Base-by-base conservation (phyloP, 1,140 invertebrate species). In the Aplysia californica region DNA sequence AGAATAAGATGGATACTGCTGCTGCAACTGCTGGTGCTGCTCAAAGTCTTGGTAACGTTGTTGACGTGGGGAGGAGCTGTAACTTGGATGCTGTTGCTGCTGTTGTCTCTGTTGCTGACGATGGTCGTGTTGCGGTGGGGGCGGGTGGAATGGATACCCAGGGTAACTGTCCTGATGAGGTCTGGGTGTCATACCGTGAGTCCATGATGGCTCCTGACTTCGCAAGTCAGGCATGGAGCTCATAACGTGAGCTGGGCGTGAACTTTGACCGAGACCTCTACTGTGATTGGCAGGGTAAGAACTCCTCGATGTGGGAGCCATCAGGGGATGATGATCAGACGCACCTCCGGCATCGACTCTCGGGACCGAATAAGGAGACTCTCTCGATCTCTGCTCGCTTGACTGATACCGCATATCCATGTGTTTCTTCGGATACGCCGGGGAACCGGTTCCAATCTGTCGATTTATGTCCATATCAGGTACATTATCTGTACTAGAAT, bases 171-270 rank as follows among this genome's bases (percentile, higher is more conserved):
- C 44, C n/a, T 50, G 44, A 50, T 50, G 44, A 15, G n/a, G 44
- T 50, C n/a, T 10, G 10, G 44, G n/a, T 15, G 10, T 50, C n/a
- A n/a, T n/a, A n/a, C 5, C 35, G 2, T 29, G 44, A 20, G 58
- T 2, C 50, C 26, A 56, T 2, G 44, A 70, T 10, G 44, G 18
- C 20, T 70, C 41, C 1, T 70, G 68, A 20, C 15, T 35, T 70
- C 68, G 2, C 3, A 70, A 23, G 58, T 70, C 68, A 35, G 44
- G 70, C 55, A 61, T 72, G 3, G 70, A 72, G 26, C 36, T 72
- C 35, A 61, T 38, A 1, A 72, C 3, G 5, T 61, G 70, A 59
- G 4, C 3, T 23, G 38, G 3, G 10, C 56, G 21, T 38, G 55
- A 41, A 29, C 20, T 6, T 1, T 4, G n/a, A 26, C 20, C 15